A percentile compares a stretch with the other conserved stretches of the same genome.
Conservation (phyloP, 2,888 invertebrate species). For the Euzophera pinguis region DNA sequence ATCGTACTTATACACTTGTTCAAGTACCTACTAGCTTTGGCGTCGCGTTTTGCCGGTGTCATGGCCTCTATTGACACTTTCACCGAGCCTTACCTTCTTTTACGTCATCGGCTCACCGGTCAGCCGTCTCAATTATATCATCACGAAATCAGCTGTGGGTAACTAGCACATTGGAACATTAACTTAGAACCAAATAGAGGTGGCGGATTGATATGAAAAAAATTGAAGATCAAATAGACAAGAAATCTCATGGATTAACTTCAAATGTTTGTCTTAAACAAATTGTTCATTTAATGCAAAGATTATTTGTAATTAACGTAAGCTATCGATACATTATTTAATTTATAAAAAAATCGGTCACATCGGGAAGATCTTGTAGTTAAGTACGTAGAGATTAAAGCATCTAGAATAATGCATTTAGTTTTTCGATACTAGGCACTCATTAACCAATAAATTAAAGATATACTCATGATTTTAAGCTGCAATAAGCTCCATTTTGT, state of each 20-base stretch:
- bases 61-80: constrained; percentile 65
- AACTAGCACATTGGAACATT: constrained; percentile 50
- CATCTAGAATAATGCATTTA: too few relatives aligned
- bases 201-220: not conserved
- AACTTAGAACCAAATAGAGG: constrained; percentile 4
- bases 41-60: constrained; percentile 36
- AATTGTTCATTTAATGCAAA: too few relatives aligned
- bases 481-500: not conserved
- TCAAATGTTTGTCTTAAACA: too few relatives aligned
- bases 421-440: too few relatives aligned
- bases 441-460: not conserved
- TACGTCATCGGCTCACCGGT: constrained; percentile 45
- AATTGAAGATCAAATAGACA: not conserved
- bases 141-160: constrained; percentile 59
- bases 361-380: too few relatives aligned
- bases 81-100: constrained; percentile 60
- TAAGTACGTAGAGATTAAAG: too few relatives aligned
- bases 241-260: too few relatives aligned
- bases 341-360: too few relatives aligned
- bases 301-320: too few relatives aligned
- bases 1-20: not conserved
- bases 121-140: constrained; percentile 60
- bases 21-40: not conserved
- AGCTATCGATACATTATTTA: too few relatives aligned
- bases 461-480: not conserved